Evolutionary conservation across 35 echinoderm and acorn worm species (phyloP).

Genomic region (Amphiura filiformis): DNA sequence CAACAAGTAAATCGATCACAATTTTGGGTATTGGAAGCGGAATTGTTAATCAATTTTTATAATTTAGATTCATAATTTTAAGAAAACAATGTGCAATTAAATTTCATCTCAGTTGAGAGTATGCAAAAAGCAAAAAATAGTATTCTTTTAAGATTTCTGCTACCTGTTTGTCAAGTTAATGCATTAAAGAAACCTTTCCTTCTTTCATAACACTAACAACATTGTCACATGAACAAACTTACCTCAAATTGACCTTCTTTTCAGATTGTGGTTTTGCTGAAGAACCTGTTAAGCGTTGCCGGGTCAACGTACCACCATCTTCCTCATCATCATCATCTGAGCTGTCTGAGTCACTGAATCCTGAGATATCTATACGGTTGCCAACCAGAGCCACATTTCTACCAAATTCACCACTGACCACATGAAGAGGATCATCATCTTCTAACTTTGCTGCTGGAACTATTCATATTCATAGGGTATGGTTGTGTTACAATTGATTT

Average conservation of each 20-base stretch:
- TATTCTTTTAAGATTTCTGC: too few relatives aligned
- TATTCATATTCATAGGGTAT: not conserved
- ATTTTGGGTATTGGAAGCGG: too few relatives aligned
- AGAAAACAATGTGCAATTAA: too few relatives aligned
- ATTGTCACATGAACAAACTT: not conserved
- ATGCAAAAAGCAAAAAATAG: too few relatives aligned
- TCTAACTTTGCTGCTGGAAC: slow-evolving; percentile 14
- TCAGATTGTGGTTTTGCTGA: not conserved
- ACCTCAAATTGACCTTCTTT: slow-evolving; percentile 1
- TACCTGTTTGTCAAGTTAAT: too few relatives aligned
- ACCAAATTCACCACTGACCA: slow-evolving; percentile 31
- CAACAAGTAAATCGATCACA: too few relatives aligned
- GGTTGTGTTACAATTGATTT: too few relatives aligned
- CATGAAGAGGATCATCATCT: not conserved
- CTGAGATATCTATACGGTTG: slow-evolving; percentile 60
- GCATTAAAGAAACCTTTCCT: too few relatives aligned
- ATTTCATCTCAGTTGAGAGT: too few relatives aligned
- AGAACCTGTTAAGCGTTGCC: not conserved
- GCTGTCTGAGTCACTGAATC: slow-evolving; percentile 16
- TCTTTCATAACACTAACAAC: too few relatives aligned
- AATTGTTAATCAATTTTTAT: too few relatives aligned
- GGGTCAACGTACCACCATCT: not conserved
- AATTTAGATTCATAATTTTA: too few relatives aligned
- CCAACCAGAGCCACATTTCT: slow-evolving; percentile 66
- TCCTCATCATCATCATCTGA: slow-evolving; percentile 10